Base-by-base conservation (phyloP, 1,140 invertebrate genomes). In the Papilio dardanus region DNA sequence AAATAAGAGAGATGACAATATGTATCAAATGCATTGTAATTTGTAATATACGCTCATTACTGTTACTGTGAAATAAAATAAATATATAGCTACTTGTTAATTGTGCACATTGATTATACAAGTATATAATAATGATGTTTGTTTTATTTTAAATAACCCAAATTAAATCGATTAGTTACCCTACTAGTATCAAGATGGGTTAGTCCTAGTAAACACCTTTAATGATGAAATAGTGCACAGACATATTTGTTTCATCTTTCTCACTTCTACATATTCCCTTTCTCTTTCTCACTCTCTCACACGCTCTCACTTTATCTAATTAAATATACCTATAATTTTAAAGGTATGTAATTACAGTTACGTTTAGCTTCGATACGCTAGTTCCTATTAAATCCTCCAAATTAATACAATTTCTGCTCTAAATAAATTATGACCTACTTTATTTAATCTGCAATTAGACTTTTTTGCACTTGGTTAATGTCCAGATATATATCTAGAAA, bases 301-400 rank as follows among this genome's bases (percentile, higher is more conserved):
- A n/a, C n/a, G n/a, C n/a, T n/a, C n/a, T n/a, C n/a, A n/a, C n/a
- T n/a, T n/a, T n/a, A n/a, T n/a, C n/a, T n/a, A n/a, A n/a, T n/a
- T n/a, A n/a, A n/a, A n/a, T n/a, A n/a, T n/a, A n/a, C n/a, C 5
- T 4, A 37, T 10, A 83, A 84, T 85, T 87, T 87, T 84, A 81
- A 74, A 79, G 40, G 62, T 78, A 76, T 82, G 81, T 84, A 87
- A 88, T 85, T 85, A 82, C 82, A 79, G 71, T 76, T 80, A 86
- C 79, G 82, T 81, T 77, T 82, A 74, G 83, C 82, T 80, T 84
- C 86, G 84, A 86, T 90, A 87, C 88, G 82, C 85, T 86, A 81
- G 83, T 84, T 86, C 82, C 81, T 89, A 88, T 88, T 90, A 87
- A 88, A 89, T 88, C 89, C 88, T 89, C 79, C 82, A 85, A 89